phyloP scores from a whole-genome alignment of 1,140 invertebrate genomes.

The Drosophila saltans region DNA sequence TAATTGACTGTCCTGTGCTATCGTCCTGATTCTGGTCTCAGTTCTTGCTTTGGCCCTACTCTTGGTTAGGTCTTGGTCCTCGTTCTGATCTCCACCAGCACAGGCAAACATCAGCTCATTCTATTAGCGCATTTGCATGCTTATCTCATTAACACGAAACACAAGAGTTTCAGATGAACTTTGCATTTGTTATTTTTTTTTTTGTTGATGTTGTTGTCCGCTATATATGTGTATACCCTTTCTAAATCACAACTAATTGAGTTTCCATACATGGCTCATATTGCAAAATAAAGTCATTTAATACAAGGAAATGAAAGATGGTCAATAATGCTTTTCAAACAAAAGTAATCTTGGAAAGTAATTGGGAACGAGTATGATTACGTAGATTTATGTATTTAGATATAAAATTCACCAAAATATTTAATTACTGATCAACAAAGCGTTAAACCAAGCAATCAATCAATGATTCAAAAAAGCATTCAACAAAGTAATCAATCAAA shows the following conservation, averaged over 20 bases:
- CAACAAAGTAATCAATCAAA: background rate
- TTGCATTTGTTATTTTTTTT: constrained; percentile 18
- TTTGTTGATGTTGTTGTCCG: background rate
- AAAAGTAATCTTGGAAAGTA: no score
- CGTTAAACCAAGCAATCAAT: no score
- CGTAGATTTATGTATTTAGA: no score
- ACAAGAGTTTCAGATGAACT: constrained; percentile 49
- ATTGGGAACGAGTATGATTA: no score
- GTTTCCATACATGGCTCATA: background rate
- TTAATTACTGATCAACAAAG: no score
- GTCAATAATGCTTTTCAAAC: no score
- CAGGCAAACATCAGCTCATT: constrained; percentile 42
- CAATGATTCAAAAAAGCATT: background rate
- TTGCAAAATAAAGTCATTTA: background rate
- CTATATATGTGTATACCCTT: constrained; percentile 23
- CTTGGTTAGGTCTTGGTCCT: constrained; percentile 11
- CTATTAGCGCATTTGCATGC: constrained; percentile 77
- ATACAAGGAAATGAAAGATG: no score
- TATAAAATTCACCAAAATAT: no score
- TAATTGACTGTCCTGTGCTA: constrained; percentile 52
- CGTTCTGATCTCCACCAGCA: background rate
- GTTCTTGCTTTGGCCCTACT: no score
- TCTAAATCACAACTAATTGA: background rate
- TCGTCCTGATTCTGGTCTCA: constrained; percentile 38
- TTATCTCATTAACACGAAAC: constrained; percentile 74